Conservation (phyloP, 2,113 vertebrate genomes). For the Serilophus lunatus region DNA sequence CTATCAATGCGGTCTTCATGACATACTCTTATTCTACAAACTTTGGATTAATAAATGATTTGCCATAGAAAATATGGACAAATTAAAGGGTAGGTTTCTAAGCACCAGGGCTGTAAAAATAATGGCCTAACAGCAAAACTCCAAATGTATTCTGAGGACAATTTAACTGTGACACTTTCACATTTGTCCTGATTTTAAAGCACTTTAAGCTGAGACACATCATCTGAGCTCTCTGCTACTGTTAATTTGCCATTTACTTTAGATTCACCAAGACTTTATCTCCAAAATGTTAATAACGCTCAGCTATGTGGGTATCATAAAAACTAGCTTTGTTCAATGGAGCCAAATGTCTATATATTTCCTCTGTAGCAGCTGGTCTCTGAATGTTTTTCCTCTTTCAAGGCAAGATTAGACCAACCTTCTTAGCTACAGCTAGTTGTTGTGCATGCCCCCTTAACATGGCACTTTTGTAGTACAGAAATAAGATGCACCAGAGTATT, state of each 20-base stretch:
- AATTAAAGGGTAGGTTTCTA: neutral
- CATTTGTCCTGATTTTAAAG: neutral
- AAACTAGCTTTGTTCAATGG: neutral
- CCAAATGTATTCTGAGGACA: neutral
- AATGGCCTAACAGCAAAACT: neutral
- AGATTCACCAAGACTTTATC: neutral
- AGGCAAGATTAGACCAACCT: neutral
- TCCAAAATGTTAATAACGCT: neutral
- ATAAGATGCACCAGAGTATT: neutral
- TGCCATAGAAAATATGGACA: neutral
- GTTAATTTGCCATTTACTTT: neutral
- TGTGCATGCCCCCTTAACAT: neutral
- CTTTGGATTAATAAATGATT: neutral
- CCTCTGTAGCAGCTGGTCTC: neutral
- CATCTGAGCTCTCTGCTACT: neutral
- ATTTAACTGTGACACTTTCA: neutral
- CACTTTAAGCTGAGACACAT: neutral
- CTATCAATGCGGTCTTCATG: neutral
- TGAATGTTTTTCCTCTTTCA: neutral
- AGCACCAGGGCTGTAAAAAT: neutral
- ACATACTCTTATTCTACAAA: neutral
- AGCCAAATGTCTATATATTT: neutral
- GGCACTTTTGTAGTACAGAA: neutral
- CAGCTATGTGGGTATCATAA: neutral
- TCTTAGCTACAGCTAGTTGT: neutral